phyloP scores from a whole-genome alignment of 1,140 invertebrate species.

The Mya arenaria region DNA sequence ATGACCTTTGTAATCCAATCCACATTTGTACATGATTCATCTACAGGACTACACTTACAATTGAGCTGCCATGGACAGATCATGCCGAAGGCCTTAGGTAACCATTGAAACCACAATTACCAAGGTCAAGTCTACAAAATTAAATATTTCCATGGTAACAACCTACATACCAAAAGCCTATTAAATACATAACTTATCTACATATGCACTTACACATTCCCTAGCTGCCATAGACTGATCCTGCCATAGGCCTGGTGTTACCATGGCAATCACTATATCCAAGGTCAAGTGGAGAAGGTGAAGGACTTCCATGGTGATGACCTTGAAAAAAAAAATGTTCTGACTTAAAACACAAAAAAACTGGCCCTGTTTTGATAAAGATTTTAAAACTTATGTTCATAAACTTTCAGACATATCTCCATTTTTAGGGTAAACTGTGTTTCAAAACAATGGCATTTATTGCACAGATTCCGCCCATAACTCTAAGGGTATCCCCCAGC shows the following conservation, averaged over 20 bases:
- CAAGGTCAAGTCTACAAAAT: constrained; percentile 68
- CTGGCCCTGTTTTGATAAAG: no score
- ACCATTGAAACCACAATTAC: constrained; percentile 67
- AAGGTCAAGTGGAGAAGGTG: constrained; percentile 69
- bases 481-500: no score
- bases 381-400: no score
- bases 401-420: no score
- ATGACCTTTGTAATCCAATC: not conserved
- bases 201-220: constrained; percentile 75
- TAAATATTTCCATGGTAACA: constrained; percentile 62
- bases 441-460: no score
- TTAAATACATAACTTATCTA: no score
- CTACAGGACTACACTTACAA: constrained; percentile 65
- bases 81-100: constrained; percentile 69
- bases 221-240: constrained; percentile 69
- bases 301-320: constrained; percentile 63
- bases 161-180: no score
- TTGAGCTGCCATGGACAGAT: constrained; percentile 66
- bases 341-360: no score
- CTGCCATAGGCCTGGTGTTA: constrained; percentile 71
- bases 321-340: no score
- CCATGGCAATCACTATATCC: constrained; percentile 64
- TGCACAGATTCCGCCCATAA: no score
- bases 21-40: not conserved
- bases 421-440: no score